A percentile compares a stretch with the other conserved stretches of the same genome.
Evolutionary conservation across 2,888 invertebrate genomes (phyloP).

Genomic region (Aporophyla lueneburgensis): DNA sequence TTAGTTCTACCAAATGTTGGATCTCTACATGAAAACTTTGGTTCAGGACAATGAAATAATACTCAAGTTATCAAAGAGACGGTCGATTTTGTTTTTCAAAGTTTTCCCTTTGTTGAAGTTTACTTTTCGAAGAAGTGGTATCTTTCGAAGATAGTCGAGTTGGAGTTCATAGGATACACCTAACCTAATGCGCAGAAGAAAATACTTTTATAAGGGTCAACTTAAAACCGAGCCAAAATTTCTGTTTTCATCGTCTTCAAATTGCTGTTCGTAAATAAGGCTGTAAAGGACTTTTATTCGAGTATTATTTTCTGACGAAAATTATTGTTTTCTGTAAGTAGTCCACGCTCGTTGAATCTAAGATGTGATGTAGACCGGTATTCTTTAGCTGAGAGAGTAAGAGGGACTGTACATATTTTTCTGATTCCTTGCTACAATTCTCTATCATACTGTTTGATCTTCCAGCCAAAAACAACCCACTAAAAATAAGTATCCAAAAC

Average conservation of each 20-base stretch:
- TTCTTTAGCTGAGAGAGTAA: neutral
- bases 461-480: no score
- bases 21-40: slow-evolving; percentile 34
- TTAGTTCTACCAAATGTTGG: slow-evolving; percentile 9
- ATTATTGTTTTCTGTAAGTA: no score
- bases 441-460: no score
- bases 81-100: slow-evolving; percentile 39
- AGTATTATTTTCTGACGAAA: neutral
- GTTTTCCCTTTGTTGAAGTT: slow-evolving; percentile 34
- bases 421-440: no score
- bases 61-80: slow-evolving; percentile 19
- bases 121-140: slow-evolving; percentile 6
- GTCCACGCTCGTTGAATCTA: no score
- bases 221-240: slow-evolving; percentile 9
- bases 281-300: neutral
- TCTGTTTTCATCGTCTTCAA: neutral
- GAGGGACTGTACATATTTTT: no score
- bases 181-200: slow-evolving; percentile 28
- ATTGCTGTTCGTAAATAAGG: neutral
- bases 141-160: slow-evolving; percentile 38
- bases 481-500: no score
- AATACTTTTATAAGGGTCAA: slow-evolving; percentile 19
- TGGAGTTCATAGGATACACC: slow-evolving; percentile 20
- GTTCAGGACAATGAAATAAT: slow-evolving; percentile 26
- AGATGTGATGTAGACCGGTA: neutral